phyloP scores from a whole-genome alignment of 2,888 invertebrate species.

The Drosophila flavopinicola region DNA sequence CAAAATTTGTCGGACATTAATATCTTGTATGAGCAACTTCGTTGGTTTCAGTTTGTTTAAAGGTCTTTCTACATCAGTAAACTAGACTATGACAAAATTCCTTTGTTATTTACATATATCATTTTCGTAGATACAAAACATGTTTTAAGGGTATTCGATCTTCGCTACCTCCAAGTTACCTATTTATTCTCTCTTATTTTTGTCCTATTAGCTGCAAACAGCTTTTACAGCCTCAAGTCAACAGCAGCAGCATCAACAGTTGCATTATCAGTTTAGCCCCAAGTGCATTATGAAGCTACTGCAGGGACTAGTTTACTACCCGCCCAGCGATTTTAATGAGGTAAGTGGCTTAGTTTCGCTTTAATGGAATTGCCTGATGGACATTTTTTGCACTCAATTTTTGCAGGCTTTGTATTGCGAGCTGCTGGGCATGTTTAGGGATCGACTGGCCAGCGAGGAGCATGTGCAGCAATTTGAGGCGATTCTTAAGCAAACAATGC shows the following conservation, averaged over 20 bases:
- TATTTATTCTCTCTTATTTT: neutral
- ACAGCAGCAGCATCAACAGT: slow-evolving; percentile 41
- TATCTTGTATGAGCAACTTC: too few species aligned
- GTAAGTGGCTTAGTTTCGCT: slow-evolving; percentile 50
- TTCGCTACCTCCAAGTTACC: neutral
- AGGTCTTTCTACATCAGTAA: too few species aligned
- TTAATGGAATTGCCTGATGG: slow-evolving; percentile 14
- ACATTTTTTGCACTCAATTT: slow-evolving; percentile 19
- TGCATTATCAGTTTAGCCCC: slow-evolving; percentile 84
- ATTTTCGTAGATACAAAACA: too few species aligned
- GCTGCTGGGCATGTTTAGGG: slow-evolving; percentile 90
- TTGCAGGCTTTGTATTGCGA: slow-evolving; percentile 90
- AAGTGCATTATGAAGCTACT: slow-evolving; percentile 83
- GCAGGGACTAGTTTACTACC: slow-evolving; percentile 79
- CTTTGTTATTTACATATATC: too few species aligned
- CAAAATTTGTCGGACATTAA: too few species aligned
- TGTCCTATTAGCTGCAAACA: slow-evolving; percentile 75
- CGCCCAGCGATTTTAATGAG: slow-evolving; percentile 81
- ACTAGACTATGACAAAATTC: too few species aligned
- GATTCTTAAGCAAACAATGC: slow-evolving; percentile 86
- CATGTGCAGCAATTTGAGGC: slow-evolving; percentile 88
- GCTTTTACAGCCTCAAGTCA: slow-evolving; percentile 66
- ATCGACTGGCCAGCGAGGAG: slow-evolving; percentile 88
- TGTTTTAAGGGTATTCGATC: neutral
- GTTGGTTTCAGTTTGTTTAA: too few species aligned